Evolutionary conservation across 2,797 vertebrate genomes (phyloP).

Genomic region (Philypnodon macrostomus): DNA sequence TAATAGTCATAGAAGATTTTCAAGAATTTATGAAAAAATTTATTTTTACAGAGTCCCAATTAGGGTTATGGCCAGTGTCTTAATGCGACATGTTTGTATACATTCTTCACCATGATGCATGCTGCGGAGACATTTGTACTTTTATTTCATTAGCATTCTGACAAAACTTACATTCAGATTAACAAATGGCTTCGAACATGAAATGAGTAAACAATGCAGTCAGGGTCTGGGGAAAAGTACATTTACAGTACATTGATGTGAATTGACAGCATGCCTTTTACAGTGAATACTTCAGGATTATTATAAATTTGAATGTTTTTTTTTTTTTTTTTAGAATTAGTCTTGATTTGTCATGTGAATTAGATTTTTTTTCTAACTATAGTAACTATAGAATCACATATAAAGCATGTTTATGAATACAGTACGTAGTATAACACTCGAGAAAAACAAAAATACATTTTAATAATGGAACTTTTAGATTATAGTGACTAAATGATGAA

Average conservation of each 20-base stretch:
- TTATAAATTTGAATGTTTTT: not conserved
- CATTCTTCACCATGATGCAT: constrained; percentile 44
- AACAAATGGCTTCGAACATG: no score
- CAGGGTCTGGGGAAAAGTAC: constrained; percentile 22
- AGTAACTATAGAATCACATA: constrained; percentile 12
- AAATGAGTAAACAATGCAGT: constrained; percentile 28
- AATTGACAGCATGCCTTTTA: constrained; percentile 1
- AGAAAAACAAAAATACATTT: no score
- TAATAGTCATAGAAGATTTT: constrained; percentile 1
- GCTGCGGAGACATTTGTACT: constrained; percentile 34
- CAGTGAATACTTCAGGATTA: not conserved
- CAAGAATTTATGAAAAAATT: constrained; percentile 42
- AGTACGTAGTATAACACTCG: constrained; percentile 10
- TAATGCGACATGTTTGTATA: constrained; percentile 27
- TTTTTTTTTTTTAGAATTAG: constrained; percentile 32
- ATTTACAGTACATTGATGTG: constrained; percentile 5
- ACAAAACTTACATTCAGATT: constrained; percentile 48
- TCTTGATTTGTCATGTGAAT: no score
- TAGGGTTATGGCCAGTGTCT: constrained; percentile 7
- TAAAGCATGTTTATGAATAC: constrained; percentile 11
- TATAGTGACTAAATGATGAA: not conserved
- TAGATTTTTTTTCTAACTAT: constrained; percentile 17
- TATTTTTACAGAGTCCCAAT: constrained; percentile 43
- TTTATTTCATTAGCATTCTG: constrained; percentile 35
- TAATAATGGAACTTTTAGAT: not conserved